Conservation (phyloP, 1,140 invertebrate species). For the Gerris buenoi region DNA sequence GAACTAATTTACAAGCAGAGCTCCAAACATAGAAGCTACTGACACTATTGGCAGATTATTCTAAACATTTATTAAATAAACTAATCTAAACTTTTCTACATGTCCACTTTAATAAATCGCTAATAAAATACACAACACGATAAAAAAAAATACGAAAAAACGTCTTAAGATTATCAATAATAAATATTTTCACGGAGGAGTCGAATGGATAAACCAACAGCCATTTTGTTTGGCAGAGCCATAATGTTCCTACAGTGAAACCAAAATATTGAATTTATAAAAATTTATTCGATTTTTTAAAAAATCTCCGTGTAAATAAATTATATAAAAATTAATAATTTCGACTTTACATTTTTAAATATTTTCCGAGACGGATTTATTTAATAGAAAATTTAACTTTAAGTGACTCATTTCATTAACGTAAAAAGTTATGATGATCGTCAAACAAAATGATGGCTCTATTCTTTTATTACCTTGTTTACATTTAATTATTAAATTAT, state of each 20-base stretch:
- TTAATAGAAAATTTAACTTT: too few relatives aligned
- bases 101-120: background rate
- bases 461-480: too few relatives aligned
- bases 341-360: too few relatives aligned
- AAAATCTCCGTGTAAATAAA: too few relatives aligned
- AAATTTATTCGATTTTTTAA: too few relatives aligned
- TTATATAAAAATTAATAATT: too few relatives aligned
- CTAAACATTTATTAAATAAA: background rate
- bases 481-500: too few relatives aligned
- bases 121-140: background rate
- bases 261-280: background rate
- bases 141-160: background rate
- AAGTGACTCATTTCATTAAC: too few relatives aligned
- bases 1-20: background rate
- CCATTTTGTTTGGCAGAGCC: conserved; percentile 3
- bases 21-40: background rate
- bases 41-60: background rate
- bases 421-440: too few relatives aligned
- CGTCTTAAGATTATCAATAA: background rate
- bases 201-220: conserved; percentile 3
- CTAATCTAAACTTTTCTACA: background rate
- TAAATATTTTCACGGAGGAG: background rate
- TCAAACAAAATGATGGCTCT: too few relatives aligned
- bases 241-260: background rate
- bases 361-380: too few relatives aligned